Evolutionary conservation across 2,888 invertebrate genomes (phyloP), one percentile per base, ranked within the genome.

Genomic region (Ennomos fuscantarius): DNA sequence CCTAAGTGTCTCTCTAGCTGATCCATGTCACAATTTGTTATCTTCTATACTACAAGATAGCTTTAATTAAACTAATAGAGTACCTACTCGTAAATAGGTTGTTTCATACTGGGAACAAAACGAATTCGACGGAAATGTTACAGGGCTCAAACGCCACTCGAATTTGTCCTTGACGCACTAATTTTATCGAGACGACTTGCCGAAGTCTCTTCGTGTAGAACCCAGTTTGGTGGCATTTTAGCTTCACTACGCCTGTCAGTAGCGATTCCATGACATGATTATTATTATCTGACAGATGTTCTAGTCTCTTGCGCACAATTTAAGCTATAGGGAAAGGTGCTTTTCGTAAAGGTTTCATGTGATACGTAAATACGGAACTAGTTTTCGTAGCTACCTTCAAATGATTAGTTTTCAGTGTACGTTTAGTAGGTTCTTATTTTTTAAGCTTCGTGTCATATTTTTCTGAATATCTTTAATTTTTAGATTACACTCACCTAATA

Each of bases 221-320:
- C 43, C 52, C 48, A n/a, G 40, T 53, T 56, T 9, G 44, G 12
- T 40, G 52, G 43, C 57, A 48, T 32, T 32, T 43, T 40, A 33
- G 41, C 52, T 12, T 15, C 24, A 41, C 48, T 41, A 35, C 44
- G 32, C 58, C 49, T 62, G 64, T 72, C 71, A 72, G 66, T 76
- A 77, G 75, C 81, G 74, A 76, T 75, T 75, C 84, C 87, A 88
- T 88, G 87, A 87, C 89, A 82, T 74, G 67, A 68, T 70, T 3
- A 24, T 71, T 78, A 78, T 80, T 79, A 77, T 78, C 75, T 80
- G 79, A 77, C 81, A 84, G 79, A 76, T 75, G 78, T 84, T 91
- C 91, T 91, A 91, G 91, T 91, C 91, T 86, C 83, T 79, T 84
- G 84, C 89, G 91, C 91, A 91, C 90, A 91, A 90, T 80, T 77